Evolutionary conservation across 2,888 invertebrate genomes (phyloP), one percentile per base, ranked within the genome.

Genomic region (Campoplex nolae): DNA sequence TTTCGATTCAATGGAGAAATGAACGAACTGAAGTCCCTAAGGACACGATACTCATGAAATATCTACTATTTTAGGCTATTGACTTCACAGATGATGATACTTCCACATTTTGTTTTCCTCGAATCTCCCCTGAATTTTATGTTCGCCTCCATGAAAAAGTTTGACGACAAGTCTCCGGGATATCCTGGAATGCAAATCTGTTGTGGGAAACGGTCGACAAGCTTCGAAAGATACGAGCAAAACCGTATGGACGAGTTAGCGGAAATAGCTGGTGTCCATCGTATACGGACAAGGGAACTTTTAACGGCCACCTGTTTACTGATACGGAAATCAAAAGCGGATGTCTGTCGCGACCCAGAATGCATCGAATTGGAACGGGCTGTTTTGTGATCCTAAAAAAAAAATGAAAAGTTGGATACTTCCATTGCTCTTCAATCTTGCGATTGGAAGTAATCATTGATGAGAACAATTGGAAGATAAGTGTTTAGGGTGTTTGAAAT

Each of bases 301-400:
- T 89, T 85, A 88, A 89, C 89, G 89, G 88, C 88, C 90, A 90
- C 89, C 90, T 90, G 90, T 89, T 89, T 77, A 77, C 88, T 89
- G 90, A 90, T 90, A 93, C 90, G 92, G 92, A 94, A 94, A 93
- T 94, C 93, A 93, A 93, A 94, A 94, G 92, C 94, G 94, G 94
- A 94, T 93, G 93, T 92, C 92, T 91, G 92, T 85, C 91, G 89
- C 89, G 90, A 91, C 90, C 90, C 89, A 89, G 89, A 88, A 91
- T 88, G 91, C 93, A 93, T 90, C 93, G 90, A 88, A 88, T 90
- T 92, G 91, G 83, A 88, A 89, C 89, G 83, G 54, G n/a, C n/a
- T 13, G 48, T 48, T 79, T 62, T 28, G 42, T 48, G 77, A 77
- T 80, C 74, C 38, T 71, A 58, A 28, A 51, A 74, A 62, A 82